A percentile compares a stretch with the other conserved stretches of the same genome.
These are phyloP conservation scores for Dendroctonus valens DNA, from an alignment of 1,140 invertebrate genomes.

Conservation along the genomic window DNA sequence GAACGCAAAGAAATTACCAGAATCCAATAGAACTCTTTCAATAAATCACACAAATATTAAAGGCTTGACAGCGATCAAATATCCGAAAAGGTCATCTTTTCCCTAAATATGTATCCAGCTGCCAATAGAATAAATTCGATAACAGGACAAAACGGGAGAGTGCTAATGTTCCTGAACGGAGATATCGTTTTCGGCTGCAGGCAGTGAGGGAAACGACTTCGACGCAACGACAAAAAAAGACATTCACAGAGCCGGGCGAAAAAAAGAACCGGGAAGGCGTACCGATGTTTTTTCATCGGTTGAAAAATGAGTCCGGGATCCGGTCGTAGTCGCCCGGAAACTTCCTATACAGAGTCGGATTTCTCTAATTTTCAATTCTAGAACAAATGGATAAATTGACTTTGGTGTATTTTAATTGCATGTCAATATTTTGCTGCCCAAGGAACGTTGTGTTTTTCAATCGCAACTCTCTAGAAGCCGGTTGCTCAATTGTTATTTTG, in stretches of 20 bases:
- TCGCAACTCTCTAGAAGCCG: too few species aligned
- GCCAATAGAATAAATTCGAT: constrained; percentile 30
- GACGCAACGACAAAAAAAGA: constrained; percentile 26
- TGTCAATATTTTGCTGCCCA: too few species aligned
- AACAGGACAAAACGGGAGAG: constrained; percentile 24
- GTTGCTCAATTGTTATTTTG: too few species aligned
- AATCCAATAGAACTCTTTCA: too few species aligned
- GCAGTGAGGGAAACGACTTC: constrained; percentile 22
- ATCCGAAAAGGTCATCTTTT: not conserved
- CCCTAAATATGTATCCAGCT: constrained; percentile 14
- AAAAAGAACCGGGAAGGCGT: constrained; percentile 44
- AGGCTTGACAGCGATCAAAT: too few species aligned
- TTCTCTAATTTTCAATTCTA: not conserved
- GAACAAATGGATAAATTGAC: too few species aligned
- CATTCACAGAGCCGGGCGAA: constrained; percentile 21
- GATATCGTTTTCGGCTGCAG: constrained; percentile 32
- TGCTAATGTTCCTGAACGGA: constrained; percentile 34
- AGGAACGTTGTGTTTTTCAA: too few species aligned
- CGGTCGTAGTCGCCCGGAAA: constrained; percentile 33
- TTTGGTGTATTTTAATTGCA: too few species aligned
- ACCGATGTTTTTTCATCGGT: constrained; percentile 43
- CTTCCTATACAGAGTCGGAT: constrained; percentile 9
- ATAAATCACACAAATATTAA: too few species aligned
- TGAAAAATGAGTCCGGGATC: constrained; percentile 41
- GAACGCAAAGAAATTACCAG: too few species aligned